These are phyloP conservation scores for Megalurothrips usitatus DNA, from an alignment of 2,888 invertebrate species.

Conservation along the genomic window DNA sequence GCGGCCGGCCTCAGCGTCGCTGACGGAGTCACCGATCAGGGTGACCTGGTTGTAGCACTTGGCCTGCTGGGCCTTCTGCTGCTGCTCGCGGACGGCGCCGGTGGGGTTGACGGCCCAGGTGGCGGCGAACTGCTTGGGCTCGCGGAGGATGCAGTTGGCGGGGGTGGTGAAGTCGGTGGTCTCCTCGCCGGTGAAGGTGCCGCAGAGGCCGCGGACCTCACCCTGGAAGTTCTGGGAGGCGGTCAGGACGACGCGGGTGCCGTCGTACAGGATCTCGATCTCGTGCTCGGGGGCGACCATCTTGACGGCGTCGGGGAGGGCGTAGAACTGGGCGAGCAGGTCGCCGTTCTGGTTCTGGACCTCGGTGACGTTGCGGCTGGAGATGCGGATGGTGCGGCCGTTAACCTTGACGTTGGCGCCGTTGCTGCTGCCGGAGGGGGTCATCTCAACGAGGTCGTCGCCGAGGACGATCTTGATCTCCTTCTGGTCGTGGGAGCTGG, in stretches of 20 bases:
- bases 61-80: slow-evolving; percentile 43
- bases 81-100: slow-evolving; percentile 42
- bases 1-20: slow-evolving; percentile 1
- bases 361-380: slow-evolving; percentile 47
- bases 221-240: slow-evolving; percentile 50
- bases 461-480: slow-evolving; percentile 50
- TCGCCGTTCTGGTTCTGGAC: slow-evolving; percentile 44
- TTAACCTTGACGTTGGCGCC: slow-evolving; percentile 41
- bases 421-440: slow-evolving; percentile 33
- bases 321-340: slow-evolving; percentile 47
- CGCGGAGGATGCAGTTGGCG: slow-evolving; percentile 52
- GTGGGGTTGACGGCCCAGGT: slow-evolving; percentile 53
- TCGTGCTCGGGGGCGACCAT: slow-evolving; percentile 48
- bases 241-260: slow-evolving; percentile 51
- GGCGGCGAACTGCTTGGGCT: slow-evolving; percentile 53
- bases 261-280: slow-evolving; percentile 57
- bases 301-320: slow-evolving; percentile 52
- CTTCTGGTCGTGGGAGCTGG: slow-evolving; percentile 40
- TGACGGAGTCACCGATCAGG: not conserved
- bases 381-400: slow-evolving; percentile 42
- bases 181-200: slow-evolving; percentile 57
- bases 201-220: slow-evolving; percentile 61
- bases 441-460: slow-evolving; percentile 46
- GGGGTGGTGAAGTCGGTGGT: slow-evolving; percentile 58
- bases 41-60: not conserved